Base-by-base conservation (phyloP, 2,888 invertebrate species). In the Ptycholaimellus sp. region DNA sequence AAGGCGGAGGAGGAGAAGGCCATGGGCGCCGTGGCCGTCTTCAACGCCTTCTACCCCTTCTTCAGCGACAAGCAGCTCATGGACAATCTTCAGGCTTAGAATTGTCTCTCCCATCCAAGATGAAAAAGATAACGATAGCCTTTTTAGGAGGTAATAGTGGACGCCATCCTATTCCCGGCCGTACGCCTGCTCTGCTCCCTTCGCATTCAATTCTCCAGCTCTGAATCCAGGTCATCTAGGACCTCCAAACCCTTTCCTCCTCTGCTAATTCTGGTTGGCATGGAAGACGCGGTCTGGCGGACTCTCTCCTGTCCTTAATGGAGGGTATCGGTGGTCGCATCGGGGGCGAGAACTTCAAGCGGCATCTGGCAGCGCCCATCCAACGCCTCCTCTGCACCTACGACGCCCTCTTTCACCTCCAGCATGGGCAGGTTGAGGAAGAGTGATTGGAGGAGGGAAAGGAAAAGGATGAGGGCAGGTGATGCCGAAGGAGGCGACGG, bases 31-130 rank as follows among this genome's bases (percentile, higher is more conserved):
- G 59, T 83, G 43, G 74, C 76, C 42, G 64, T 83, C 25, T 58
- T 83, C 34, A 75, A 76, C 55, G 72, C 74, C 50, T 69, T 80
- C 16, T 68, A 80, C 51, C 76, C 80, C 0, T 77, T 72, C 54
- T 68, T 85, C 54, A 73, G 73, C 4, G 81, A 83, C 56, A 69
- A 71, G 13, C 74, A 75, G 38, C 65, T 85, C 11, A 81, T 82
- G 79, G 79, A 81, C 52, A 72, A 78, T 45, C 63, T 81, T 43
- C 75, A 76, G 66, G 79, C 18, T 3, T 34, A 14, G 6, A 7
- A 7, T 33, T 11, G 13, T 33, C 5, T 13, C 11, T 33, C 5
- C 30, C n/a, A 29, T 5, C 9, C 9, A 17, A 6, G 19, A 5
- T 33, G n/a, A 30, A 28, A 29, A 6, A 6, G 18, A 32, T 5